A percentile compares a stretch with the other conserved stretches of the same genome.
Conservation (phyloP, 2,113 vertebrate species). For the Thamnophis sirtalis region DNA sequence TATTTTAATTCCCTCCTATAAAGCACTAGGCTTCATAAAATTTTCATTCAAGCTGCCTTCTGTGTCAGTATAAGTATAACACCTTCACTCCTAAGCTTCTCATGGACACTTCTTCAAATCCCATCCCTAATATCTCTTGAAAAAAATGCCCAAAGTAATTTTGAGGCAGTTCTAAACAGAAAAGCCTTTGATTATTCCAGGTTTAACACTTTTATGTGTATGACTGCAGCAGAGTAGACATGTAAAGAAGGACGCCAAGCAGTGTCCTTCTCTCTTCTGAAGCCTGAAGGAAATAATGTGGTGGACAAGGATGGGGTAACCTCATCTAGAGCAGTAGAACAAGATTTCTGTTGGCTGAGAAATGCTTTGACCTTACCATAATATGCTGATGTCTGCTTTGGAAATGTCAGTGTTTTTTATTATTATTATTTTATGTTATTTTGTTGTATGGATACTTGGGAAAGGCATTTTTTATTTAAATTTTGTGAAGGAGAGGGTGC, state of each 20-base stretch:
- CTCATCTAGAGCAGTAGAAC: not conserved
- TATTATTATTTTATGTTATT: not conserved
- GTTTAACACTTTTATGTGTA: not conserved
- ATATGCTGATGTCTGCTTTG: not conserved
- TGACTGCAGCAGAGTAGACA: not conserved
- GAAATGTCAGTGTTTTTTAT: not conserved
- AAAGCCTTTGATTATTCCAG: not conserved
- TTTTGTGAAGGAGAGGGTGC: not conserved
- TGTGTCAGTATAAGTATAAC: not conserved
- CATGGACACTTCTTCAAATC: not conserved
- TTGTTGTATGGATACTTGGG: not conserved
- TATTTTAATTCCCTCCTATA: not conserved
- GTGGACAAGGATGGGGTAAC: not conserved
- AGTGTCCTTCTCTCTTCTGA: not conserved
- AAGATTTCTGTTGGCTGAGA: not conserved
- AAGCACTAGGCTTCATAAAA: not conserved
- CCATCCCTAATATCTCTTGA: not conserved
- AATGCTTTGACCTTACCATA: not conserved
- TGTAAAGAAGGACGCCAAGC: not conserved
- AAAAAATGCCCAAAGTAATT: not conserved
- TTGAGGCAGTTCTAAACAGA: not conserved
- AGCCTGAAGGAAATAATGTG: not conserved
- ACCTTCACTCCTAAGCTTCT: not conserved
- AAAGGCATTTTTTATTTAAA: not conserved
- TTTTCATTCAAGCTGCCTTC: not conserved